Evolutionary conservation across 2,888 invertebrate genomes (phyloP), one percentile per base, ranked within the genome.

Genomic region (Crocallis elinguaria): DNA sequence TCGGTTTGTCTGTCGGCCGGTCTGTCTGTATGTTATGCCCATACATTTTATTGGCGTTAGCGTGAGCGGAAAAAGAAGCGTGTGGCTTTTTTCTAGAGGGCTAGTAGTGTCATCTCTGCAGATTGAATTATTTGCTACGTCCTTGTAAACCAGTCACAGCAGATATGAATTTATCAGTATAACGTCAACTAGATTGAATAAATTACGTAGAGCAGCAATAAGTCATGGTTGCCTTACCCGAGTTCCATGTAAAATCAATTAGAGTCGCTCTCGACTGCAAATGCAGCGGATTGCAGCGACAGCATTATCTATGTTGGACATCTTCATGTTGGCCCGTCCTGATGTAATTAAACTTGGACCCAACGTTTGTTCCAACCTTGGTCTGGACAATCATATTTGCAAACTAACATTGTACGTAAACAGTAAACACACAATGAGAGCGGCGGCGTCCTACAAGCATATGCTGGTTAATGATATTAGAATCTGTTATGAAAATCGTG

Each of bases 201-300:
- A 43, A 54, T 49, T 54, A 48, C 32, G 9, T 37, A 48, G 42
- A 53, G 53, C 42, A 27, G 49, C 44, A 46, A 57, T 63, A 60
- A 60, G 54, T 60, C 51, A 63, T 39, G 51, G 53, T 57, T 60
- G 57, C 50, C 48, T 53, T 38, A 39, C 21, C 49, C 21, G 35
- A 21, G 45, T 52, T 52, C 25, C 45, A 51, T 46, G 50, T 57
- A 38, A 44, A 61, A 57, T 57, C 59, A 61, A 61, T 64, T 60
- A 57, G 49, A 59, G 51, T 45, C 44, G 42, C 44, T 30, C 48
- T 46, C 44, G 19, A 41, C 41, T 45, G 57, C 21, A 43, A 50
- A 42, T 50, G 45, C 38, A 48, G 43, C 61, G 38, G 59, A 41
- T 60, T 59, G 64, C 57, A 61, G 49, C 19, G 57, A 60, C 61